These are phyloP conservation scores for Malurus melanocephalus DNA, from an alignment of 2,113 vertebrate genomes.

Conservation along the genomic window DNA sequence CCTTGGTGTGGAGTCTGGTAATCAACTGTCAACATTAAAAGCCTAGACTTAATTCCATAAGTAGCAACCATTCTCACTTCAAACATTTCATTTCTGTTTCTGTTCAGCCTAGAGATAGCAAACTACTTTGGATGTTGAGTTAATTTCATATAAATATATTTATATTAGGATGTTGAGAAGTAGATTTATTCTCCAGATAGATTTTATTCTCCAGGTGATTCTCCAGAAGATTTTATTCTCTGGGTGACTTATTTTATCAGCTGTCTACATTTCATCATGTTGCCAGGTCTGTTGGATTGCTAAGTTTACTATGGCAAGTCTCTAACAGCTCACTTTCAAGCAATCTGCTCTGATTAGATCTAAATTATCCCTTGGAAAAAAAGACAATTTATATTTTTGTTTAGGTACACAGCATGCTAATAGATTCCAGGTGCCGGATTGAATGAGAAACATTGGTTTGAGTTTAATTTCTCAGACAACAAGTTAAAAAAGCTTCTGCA, in stretches of 20 bases:
- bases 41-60: not conserved
- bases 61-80: not conserved
- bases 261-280: not conserved
- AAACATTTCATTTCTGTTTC: not conserved
- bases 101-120: not conserved
- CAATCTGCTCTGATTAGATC: not conserved
- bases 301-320: not conserved
- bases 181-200: no score
- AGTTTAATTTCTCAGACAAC: not conserved
- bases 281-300: not conserved
- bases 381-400: not conserved
- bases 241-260: not conserved
- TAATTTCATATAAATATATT: not conserved
- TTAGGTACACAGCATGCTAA: not conserved
- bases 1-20: not conserved
- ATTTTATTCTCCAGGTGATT: not conserved
- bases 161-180: not conserved
- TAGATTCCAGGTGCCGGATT: not conserved
- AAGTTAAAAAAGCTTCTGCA: not conserved
- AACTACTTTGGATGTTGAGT: not conserved
- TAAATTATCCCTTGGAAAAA: slow-evolving; percentile 4
- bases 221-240: not conserved
- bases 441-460: not conserved
- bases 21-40: not conserved
- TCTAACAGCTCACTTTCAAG: not conserved